These are phyloP conservation scores for Liolophura sinensis DNA, from an alignment of 1,140 invertebrate species.

Conservation along the genomic window DNA sequence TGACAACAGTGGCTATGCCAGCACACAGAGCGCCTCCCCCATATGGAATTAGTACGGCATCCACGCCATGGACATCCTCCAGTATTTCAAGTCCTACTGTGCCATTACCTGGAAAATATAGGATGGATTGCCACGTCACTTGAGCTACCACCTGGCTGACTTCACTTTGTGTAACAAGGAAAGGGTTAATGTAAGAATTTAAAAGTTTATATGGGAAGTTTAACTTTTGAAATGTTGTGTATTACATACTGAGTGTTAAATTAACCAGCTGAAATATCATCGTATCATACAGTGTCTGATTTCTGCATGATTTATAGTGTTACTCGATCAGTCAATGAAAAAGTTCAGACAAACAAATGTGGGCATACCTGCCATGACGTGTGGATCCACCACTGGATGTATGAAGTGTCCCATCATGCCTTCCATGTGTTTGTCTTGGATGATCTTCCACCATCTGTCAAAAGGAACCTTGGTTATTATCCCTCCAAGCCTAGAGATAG, in stretches of 20 bases:
- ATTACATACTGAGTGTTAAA: too few species aligned
- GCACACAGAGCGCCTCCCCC: constrained; percentile 46
- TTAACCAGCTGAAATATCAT: too few species aligned
- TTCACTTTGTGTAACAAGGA: too few species aligned
- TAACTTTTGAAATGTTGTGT: too few species aligned
- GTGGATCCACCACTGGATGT: constrained; percentile 42
- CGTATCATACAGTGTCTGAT: too few species aligned
- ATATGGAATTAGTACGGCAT: constrained; percentile 46
- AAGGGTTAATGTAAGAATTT: too few species aligned
- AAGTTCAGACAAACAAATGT: too few species aligned
- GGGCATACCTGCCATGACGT: constrained; percentile 44
- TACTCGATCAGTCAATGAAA: too few species aligned
- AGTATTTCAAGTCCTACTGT: constrained; percentile 47
- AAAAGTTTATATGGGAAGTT: too few species aligned
- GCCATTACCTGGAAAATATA: constrained; percentile 40
- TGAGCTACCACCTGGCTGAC: too few species aligned
- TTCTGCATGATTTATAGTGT: too few species aligned
- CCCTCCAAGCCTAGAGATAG: constrained; percentile 34
- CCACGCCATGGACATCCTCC: constrained; percentile 44
- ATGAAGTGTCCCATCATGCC: constrained; percentile 40
- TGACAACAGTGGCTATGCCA: constrained; percentile 41
- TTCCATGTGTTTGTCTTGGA: constrained; percentile 26
- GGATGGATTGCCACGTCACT: not conserved
- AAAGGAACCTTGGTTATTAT: constrained; percentile 35
- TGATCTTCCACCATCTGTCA: constrained; percentile 44